Conservation (phyloP, 2,797 vertebrate species). For the Anniella stebbinsi region DNA sequence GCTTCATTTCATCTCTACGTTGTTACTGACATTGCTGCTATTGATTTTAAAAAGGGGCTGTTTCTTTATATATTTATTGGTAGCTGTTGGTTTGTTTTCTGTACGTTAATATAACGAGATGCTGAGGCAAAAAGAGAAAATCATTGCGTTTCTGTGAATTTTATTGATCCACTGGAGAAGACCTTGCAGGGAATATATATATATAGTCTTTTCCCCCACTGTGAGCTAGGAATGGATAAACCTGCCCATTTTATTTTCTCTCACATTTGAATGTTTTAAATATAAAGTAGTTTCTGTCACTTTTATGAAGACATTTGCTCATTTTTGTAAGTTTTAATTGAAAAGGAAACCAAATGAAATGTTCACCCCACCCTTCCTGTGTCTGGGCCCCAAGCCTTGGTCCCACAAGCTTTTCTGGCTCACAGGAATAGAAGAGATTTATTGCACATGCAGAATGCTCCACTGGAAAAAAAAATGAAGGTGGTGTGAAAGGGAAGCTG, state of each 20-base stretch:
- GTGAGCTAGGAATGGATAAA: neutral
- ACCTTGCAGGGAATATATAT: neutral
- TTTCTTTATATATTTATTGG: neutral
- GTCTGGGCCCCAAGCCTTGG: no score
- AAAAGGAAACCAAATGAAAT: neutral
- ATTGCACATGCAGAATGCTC: neutral
- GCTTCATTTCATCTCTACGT: constrained; percentile 52
- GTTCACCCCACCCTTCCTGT: neutral
- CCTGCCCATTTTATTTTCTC: neutral
- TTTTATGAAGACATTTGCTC: neutral
- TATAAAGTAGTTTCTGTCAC: neutral
- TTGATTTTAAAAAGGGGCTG: neutral
- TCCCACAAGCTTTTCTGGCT: neutral
- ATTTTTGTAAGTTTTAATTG: neutral
- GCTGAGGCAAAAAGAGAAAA: constrained; percentile 32
- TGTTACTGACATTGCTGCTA: constrained; percentile 30
- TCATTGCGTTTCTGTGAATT: constrained; percentile 32
- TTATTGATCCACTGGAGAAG: constrained; percentile 45
- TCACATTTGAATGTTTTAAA: neutral
- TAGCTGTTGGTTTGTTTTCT: constrained; percentile 60
- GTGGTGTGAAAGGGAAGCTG: neutral
- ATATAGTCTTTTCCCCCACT: neutral
- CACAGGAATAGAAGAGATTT: neutral
- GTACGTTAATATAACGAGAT: constrained; percentile 47
- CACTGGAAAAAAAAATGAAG: neutral